phyloP scores from a whole-genome alignment of 30 jellyfish, hydroid and myxozoan genomes.

The Hydractinia symbiolongicarpus region DNA sequence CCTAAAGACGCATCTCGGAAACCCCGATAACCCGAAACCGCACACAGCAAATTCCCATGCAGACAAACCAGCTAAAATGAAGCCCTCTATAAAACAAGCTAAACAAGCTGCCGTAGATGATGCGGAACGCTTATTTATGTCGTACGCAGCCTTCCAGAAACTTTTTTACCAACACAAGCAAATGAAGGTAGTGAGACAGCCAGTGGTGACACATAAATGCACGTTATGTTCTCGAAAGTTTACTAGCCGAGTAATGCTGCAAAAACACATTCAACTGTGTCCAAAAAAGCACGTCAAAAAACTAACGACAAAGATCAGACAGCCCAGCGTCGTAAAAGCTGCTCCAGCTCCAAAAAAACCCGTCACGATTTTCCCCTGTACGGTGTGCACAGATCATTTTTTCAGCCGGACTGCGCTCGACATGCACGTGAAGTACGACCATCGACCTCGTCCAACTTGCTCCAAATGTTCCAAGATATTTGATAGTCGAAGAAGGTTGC shows the following conservation, averaged over 20 bases:
- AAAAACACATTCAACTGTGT: background rate
- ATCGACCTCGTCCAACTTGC: slow-evolving; percentile 37
- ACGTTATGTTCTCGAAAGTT: background rate
- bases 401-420: slow-evolving; percentile 17
- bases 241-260: background rate
- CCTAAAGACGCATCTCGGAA: too few relatives aligned
- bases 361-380: slow-evolving; percentile 2
- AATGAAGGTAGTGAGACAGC: too few relatives aligned
- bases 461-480: slow-evolving; percentile 21
- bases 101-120: too few relatives aligned
- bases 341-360: background rate
- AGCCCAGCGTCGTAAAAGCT: background rate
- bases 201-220: background rate
- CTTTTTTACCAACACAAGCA: too few relatives aligned
- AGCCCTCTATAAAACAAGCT: too few relatives aligned
- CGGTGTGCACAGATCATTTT: slow-evolving; percentile 12
- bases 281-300: too few relatives aligned
- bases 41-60: too few relatives aligned
- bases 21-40: too few relatives aligned
- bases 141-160: too few relatives aligned
- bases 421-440: slow-evolving; percentile 25
- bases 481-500: slow-evolving; percentile 28
- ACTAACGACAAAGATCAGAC: background rate
- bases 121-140: too few relatives aligned
- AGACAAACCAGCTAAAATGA: too few relatives aligned